phyloP scores from a whole-genome alignment of 1,140 invertebrate genomes.

The Subanguina moxae region DNA sequence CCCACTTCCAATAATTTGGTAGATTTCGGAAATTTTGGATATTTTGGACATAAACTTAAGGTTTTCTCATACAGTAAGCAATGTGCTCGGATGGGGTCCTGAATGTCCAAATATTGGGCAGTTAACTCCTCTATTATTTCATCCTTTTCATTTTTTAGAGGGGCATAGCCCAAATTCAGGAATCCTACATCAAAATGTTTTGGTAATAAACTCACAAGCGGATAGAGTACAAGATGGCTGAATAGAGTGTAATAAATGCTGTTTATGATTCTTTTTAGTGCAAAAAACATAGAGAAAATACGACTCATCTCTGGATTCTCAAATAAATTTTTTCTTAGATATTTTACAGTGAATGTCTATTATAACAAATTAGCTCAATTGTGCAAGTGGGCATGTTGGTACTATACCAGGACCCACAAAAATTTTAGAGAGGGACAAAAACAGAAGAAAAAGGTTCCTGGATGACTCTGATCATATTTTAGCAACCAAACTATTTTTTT shows the following conservation, averaged over 20 bases:
- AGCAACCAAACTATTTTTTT: too few relatives aligned
- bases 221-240: constrained; percentile 32
- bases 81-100: constrained; percentile 15
- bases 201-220: constrained; percentile 19
- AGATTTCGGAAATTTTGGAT: constrained; percentile 18
- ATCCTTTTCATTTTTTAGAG: constrained; percentile 18
- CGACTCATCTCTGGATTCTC: too few relatives aligned
- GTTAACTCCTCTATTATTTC: constrained; percentile 10
- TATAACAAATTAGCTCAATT: too few relatives aligned
- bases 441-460: too few relatives aligned
- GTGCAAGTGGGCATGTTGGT: too few relatives aligned
- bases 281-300: too few relatives aligned
- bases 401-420: too few relatives aligned
- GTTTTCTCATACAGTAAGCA: constrained; percentile 39
- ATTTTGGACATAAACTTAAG: constrained; percentile 31
- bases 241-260: constrained; percentile 10
- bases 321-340: too few relatives aligned
- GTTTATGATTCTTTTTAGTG: too few relatives aligned
- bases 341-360: too few relatives aligned
- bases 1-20: constrained; percentile 31
- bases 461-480: too few relatives aligned
- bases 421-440: too few relatives aligned
- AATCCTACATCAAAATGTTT: constrained; percentile 24
- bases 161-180: constrained; percentile 33
- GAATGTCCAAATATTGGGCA: background rate